Evolutionary conservation across 2,888 invertebrate species (phyloP), one percentile per base, ranked within the genome.

Genomic region (Oxycera nigricornis): DNA sequence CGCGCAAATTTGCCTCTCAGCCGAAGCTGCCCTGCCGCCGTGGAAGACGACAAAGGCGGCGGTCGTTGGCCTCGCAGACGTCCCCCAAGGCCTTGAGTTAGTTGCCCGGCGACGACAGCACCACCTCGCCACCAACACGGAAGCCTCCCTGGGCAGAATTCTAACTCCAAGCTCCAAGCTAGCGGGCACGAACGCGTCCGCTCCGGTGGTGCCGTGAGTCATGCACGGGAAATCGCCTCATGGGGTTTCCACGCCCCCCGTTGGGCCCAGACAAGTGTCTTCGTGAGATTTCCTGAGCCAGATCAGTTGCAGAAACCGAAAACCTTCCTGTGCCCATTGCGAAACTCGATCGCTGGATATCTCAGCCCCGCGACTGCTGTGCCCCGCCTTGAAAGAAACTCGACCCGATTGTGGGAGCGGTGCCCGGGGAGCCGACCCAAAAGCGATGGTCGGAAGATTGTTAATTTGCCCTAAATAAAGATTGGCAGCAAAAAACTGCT

Each of bases 31-130:
- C 20, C 24, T 24, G 39, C 24, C 20, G 9, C 20, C 24, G 20
- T 30, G 30, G 14, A n/a, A 17, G 59, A 17, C 59, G 59, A 59
- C 59, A 59, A 59, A 59, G 59, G 2, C 11, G 22, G 6, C 59
- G 41, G 65, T 65, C 65, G 65, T 41, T 65, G 65, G 41, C 39
- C 41, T 65, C 65, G n/a, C 39, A 65, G 14, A n/a, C 24, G 65
- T 65, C 65, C 9, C 41, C 26, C 65, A 65, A 65, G 65, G 62
- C 62, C 62, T 62, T 22, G 22, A 24, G 26, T 22, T 35, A 22
- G 65, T 65, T 65, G 39, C 65, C 20, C 24, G 65, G 65, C 26
- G 65, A 65, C 39, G 24, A 9, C 39, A 22, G 39, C 65, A 20
- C 65, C 31, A 55, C 22, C 14, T n/a, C 14, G 46, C 57, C 28